A percentile compares a stretch with the other conserved stretches of the same genome.
Conservation (phyloP, 2,113 vertebrate species). For the Formicarius rufipectus region DNA sequence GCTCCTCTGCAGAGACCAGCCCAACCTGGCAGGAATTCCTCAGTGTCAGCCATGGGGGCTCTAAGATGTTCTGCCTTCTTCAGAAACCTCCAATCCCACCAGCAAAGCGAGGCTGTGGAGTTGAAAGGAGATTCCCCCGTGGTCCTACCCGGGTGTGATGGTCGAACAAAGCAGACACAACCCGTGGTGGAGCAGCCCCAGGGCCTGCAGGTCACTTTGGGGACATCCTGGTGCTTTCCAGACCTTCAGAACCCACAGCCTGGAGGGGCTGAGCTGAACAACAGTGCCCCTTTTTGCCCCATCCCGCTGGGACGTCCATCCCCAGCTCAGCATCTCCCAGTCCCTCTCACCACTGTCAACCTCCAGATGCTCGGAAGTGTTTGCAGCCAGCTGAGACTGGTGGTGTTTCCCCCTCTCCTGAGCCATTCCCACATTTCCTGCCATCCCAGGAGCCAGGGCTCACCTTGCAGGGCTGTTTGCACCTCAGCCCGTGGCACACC, state of each 20-base stretch:
- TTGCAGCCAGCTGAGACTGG: not conserved
- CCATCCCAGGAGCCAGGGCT: not conserved
- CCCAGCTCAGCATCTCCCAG: rapidly evolving
- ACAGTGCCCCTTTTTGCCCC: not conserved
- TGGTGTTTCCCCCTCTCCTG: not conserved
- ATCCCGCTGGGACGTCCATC: not conserved
- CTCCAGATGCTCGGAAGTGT: rapidly evolving
- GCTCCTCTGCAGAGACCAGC: no score
- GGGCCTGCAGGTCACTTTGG: not conserved
- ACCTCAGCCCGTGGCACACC: not conserved
- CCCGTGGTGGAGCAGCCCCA: no score
- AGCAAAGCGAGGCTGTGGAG: no score
- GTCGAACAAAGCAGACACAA: no score
- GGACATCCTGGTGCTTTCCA: not conserved
- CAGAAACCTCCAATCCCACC: no score
- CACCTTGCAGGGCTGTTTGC: no score
- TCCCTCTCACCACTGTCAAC: rapidly evolving
- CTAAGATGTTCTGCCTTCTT: no score
- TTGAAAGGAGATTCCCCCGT: no score
- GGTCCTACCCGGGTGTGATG: no score
- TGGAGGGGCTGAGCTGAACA: not conserved
- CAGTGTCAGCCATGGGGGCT: no score
- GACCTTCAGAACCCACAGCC: not conserved
- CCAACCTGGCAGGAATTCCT: no score
- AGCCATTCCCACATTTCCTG: not conserved